Base-by-base conservation (phyloP, 2,888 invertebrate species). In the Mimachlamys varia region DNA sequence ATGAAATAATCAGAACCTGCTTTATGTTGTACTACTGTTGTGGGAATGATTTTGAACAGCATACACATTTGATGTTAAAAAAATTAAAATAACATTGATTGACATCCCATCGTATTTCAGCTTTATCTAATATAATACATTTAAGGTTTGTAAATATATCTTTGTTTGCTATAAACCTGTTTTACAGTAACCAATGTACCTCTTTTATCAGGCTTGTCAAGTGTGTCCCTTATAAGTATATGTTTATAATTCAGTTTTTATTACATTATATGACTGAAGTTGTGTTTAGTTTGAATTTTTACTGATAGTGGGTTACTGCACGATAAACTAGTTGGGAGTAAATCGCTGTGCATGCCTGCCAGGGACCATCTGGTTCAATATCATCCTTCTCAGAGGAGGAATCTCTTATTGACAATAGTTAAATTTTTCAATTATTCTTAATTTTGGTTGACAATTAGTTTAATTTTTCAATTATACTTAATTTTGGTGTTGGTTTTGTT, bases 401-500 rank as follows among this genome's bases (percentile, higher is more conserved):
- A 33, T 33, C 76, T 33, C 1, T 58, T 22, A n/a, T 58, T 58
- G 17, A 13, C 13, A 2, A 17, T 19, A 53, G 5, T 53, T 10
- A 22, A 62, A 62, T 44, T 7, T 62, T 22, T 62, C 58, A 27
- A 27, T 76, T 76, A 76, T 76, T 4, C 33, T 76, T 13, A 17
- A 33, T 12, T 33, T 76, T 76, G 76, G 76, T 76, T 58, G 17
- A 13, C 13, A 2, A 17, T 19, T n/a, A n/a, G n/a, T n/a, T n/a
- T n/a, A n/a, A n/a, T n/a, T n/a, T n/a, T n/a, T 76, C 58, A 27
- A 27, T 76, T 76, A 76, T 76, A 15, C 33, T 76, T 13, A 17
- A 33, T 12, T 33, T 76, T 76, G 76, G 76, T 76, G 76, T 33
- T 76, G 76, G 76, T 76, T 76, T 76, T 76, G 76, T 76, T 76